Base-by-base conservation (phyloP, 2,113 vertebrate genomes). In the Entelurus aequoreus region DNA sequence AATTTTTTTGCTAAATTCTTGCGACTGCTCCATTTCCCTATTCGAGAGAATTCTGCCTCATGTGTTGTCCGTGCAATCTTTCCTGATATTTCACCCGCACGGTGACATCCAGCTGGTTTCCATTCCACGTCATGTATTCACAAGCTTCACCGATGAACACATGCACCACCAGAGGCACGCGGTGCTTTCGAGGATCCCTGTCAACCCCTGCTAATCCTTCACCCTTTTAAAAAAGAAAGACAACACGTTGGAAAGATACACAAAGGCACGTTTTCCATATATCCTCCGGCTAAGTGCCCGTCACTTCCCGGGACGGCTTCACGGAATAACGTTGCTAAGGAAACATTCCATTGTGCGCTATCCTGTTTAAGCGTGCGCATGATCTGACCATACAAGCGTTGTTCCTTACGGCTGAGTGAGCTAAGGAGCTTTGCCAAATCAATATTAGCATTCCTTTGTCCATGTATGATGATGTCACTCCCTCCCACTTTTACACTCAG, bases 331-430 rank as follows among this genome's bases (percentile, higher is more conserved):
- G 65, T 69, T 62, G 63, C 74, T 66, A 85, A 80, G 77, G 86
- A 63, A 79, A 85, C 84, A 88, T 87, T 88, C 82, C 86, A 81
- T 60, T 48, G 47, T 77, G 74, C 59, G 70, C 84, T 79, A 81
- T 87, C 81, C 84, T 84, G 79, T 84, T 82, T 73, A 83, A 86
- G 77, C 84, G 83, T 75, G 79, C 65, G 59, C 71, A 84, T 79
- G 61, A 85, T 86, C 86, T 88, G 77, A 85, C 81, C 73, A 73
- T 81, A 74, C 76, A 86, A 86, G 84, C 77, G 66, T 62, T 74
- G 75, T 73, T 64, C 68, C 69, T 81, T 67, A 74, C 71, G 72
- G 78, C 62, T 64, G 71, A 81, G 72, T 74, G 81, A 85, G 70
- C 78, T 79, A 80, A 87, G 84, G 56, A 71, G 81, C 72, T 82